Conservation (phyloP, 2,888 invertebrate species). For the Sthenelais limicola region DNA sequence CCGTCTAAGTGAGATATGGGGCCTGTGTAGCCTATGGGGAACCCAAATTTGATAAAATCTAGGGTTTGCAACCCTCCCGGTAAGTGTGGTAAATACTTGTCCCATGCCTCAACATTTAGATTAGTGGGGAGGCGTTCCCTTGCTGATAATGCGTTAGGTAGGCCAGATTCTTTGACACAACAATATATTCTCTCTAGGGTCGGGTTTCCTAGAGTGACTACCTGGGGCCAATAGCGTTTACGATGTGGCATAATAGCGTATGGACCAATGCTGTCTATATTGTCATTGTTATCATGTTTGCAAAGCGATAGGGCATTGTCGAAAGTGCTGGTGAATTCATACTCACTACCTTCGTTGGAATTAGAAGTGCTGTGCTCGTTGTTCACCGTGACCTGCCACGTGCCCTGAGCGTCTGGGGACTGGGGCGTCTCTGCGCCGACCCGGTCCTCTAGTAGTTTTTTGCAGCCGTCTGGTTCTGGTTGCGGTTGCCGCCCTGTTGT, state of each 20-base stretch:
- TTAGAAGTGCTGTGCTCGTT: no score
- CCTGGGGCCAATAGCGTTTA: not conserved
- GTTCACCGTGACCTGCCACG: no score
- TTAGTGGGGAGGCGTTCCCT: not conserved
- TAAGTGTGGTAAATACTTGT: not conserved
- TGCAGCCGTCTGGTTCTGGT: no score
- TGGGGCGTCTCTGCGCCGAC: no score
- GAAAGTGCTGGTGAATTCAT: no score
- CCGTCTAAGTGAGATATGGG: not conserved
- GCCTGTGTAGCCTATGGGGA: not conserved
- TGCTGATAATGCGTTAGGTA: not conserved
- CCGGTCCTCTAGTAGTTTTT: no score
- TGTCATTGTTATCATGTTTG: not conserved
- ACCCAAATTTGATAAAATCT: not conserved
- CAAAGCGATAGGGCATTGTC: no score
- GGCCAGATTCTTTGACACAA: not conserved
- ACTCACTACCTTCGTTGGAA: no score
- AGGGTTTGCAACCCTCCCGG: not conserved
- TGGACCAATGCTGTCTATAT: not conserved
- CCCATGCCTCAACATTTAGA: not conserved
- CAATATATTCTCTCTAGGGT: not conserved
- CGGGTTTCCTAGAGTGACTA: not conserved
- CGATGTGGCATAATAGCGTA: not conserved
- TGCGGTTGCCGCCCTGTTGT: no score
- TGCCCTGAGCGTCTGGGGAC: no score